A percentile compares a stretch with the other conserved stretches of the same genome.
Evolutionary conservation across 2,113 vertebrate genomes (phyloP).

Genomic region (Thalassarche chlororhynchos): DNA sequence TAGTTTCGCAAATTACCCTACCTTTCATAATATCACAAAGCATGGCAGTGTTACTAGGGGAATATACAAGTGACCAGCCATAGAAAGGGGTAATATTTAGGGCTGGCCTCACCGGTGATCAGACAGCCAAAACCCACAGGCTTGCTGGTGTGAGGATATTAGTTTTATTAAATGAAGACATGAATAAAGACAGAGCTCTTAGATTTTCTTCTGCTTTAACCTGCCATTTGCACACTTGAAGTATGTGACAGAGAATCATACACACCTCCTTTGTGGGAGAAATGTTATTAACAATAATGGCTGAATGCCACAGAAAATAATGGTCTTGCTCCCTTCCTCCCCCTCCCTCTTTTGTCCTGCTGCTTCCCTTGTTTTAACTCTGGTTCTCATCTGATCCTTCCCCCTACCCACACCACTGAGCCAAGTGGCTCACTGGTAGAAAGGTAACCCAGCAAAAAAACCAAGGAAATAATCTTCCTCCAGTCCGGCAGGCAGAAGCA

Average conservation of each 20-base stretch:
- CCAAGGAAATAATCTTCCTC: background rate
- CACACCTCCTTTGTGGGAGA: background rate
- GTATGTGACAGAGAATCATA: background rate
- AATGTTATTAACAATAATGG: conserved; percentile 1
- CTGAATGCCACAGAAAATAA: background rate
- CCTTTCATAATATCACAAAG: background rate
- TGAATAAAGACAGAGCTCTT: background rate
- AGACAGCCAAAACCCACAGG: background rate
- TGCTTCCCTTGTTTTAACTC: background rate
- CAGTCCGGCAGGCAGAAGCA: background rate
- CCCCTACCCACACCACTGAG: background rate
- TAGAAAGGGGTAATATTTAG: background rate
- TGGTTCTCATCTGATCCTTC: background rate
- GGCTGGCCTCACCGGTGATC: background rate
- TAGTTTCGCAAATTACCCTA: background rate
- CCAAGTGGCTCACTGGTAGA: background rate
- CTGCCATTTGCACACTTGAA: background rate
- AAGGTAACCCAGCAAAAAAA: background rate
- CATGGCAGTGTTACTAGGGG: background rate
- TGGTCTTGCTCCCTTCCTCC: background rate
- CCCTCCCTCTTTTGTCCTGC: conserved; percentile 2
- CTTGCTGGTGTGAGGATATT: background rate
- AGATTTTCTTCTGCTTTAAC: background rate
- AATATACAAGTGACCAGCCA: background rate
- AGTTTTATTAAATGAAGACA: background rate